Base-by-base conservation (phyloP, 2,888 invertebrate species). In the Drosophila anomalata region DNA sequence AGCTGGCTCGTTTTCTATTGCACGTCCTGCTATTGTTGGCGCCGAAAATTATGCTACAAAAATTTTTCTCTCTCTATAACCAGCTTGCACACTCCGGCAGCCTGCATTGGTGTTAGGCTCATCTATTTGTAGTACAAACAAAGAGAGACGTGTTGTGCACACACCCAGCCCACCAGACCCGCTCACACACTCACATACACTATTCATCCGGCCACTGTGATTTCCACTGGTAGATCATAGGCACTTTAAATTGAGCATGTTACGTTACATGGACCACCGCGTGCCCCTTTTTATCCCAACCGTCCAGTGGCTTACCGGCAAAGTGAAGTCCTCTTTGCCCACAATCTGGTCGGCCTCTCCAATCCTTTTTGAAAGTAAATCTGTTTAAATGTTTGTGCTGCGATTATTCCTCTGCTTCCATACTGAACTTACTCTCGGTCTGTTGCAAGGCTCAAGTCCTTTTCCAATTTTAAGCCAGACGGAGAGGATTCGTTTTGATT, bases 11-110 rank as follows among this genome's bases (percentile, higher is more conserved):
- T 24, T 9, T 17, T 47, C 59, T 42, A 12, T 29, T 50, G 41
- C 62, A 71, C 63, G 70, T 63, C 44, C 75, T 54, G 63, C 74
- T 69, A 87, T 83, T 85, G 85, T 85, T 85, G 70, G 83, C 75
- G 60, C 76, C 86, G 63, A 78, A 85, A 85, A 87, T 85, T 85
- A 85, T 85, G 87, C 86, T 83, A 79, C 87, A 85, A 69, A 79
- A 82, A 85, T 36, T 82, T 87, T 74, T 75, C 60, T 70, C 42
- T 60, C 59, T 53, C 53, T 31, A 65, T 65, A 65, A 63, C 67
- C 54, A 22, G 55, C 55, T 29, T 33, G 24, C 56, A 48, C 55
- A 55, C 42, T 36, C 44, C 24, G 20, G 51, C 55, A 36, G 47
- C 39, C 44, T 73, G 47, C 51, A 9, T 57, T 55, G 20, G 55